A percentile compares a stretch with the other conserved stretches of the same genome.
Conservation (phyloP, 2,113 vertebrate species). For the Salvelinus sp. region DNA sequence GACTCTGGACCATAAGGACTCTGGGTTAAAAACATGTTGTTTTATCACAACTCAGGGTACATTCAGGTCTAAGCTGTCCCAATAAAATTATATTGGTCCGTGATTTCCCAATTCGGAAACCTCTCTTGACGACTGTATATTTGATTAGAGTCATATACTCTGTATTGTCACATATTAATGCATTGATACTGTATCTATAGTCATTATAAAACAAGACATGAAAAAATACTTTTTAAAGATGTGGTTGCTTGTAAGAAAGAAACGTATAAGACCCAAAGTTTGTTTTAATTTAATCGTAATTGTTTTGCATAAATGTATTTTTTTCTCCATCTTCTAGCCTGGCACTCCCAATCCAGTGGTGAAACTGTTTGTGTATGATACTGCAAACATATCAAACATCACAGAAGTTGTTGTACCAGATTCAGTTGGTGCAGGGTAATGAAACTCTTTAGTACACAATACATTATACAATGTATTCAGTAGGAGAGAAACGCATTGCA, state of each 20-base stretch:
- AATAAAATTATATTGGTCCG: background rate
- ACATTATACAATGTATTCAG: too few relatives aligned
- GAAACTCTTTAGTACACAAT: background rate
- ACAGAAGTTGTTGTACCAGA: constrained; percentile 78
- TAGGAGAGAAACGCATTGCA: background rate
- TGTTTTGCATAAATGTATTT: too few relatives aligned
- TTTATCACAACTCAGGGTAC: background rate
- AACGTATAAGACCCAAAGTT: background rate
- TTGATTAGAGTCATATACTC: too few relatives aligned
- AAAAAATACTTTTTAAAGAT: too few relatives aligned
- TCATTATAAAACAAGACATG: too few relatives aligned
- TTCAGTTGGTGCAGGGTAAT: constrained; percentile 77
- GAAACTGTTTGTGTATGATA: constrained; percentile 84
- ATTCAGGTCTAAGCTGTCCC: background rate
- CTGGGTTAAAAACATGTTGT: background rate
- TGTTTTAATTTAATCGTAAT: too few relatives aligned
- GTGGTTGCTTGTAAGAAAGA: background rate
- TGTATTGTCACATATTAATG: too few relatives aligned
- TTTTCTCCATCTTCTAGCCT: constrained; percentile 73
- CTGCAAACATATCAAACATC: constrained; percentile 58
- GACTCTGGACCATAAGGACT: background rate
- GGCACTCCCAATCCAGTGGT: constrained; percentile 87
- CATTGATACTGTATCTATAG: too few relatives aligned
- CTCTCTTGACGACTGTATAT: background rate
- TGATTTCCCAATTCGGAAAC: too few relatives aligned